phyloP scores from a whole-genome alignment of 2,888 invertebrate species.

The Sabatieria punctata region DNA sequence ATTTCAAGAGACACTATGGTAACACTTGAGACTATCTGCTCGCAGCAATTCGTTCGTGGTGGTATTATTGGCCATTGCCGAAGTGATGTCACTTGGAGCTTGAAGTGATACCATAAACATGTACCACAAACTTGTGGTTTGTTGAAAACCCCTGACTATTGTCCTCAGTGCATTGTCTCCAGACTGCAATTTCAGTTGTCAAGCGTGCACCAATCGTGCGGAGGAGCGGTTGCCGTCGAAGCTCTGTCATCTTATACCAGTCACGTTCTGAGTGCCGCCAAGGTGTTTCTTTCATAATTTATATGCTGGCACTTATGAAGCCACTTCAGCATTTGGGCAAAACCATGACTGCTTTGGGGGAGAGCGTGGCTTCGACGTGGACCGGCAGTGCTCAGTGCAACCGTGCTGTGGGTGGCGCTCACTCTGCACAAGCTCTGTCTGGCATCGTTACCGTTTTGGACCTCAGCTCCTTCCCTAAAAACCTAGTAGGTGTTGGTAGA shows the following conservation, averaged over 20 bases:
- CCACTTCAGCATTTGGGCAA: slow-evolving; percentile 33
- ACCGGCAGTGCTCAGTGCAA: not conserved
- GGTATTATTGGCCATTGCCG: too few species aligned
- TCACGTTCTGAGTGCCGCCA: slow-evolving; percentile 37
- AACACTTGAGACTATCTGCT: too few species aligned
- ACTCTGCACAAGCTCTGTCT: slow-evolving; percentile 25
- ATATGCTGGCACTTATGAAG: not conserved
- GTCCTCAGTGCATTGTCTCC: too few species aligned
- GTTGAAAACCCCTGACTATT: too few species aligned
- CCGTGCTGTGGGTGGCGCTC: slow-evolving; percentile 28
- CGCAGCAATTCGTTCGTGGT: too few species aligned
- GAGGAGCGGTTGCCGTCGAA: slow-evolving; percentile 34
- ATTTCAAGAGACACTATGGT: too few species aligned
- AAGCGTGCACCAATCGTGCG: slow-evolving; percentile 30
- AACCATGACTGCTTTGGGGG: slow-evolving; percentile 36
- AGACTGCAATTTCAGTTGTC: too few species aligned
- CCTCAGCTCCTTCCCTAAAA: slow-evolving; percentile 12
- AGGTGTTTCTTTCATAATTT: slow-evolving; percentile 23
- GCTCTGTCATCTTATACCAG: slow-evolving; percentile 35
- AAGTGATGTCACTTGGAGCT: too few species aligned
- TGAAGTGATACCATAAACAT: too few species aligned
- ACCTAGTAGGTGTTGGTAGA: not conserved
- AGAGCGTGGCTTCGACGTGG: slow-evolving; percentile 30
- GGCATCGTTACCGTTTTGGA: slow-evolving; percentile 8
- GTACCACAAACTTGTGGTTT: too few species aligned